Percentiles rank a stretch among this genome's conserved stretches.
Conservation (phyloP, 2,888 invertebrate species). For the Ariolimax columbianus region DNA sequence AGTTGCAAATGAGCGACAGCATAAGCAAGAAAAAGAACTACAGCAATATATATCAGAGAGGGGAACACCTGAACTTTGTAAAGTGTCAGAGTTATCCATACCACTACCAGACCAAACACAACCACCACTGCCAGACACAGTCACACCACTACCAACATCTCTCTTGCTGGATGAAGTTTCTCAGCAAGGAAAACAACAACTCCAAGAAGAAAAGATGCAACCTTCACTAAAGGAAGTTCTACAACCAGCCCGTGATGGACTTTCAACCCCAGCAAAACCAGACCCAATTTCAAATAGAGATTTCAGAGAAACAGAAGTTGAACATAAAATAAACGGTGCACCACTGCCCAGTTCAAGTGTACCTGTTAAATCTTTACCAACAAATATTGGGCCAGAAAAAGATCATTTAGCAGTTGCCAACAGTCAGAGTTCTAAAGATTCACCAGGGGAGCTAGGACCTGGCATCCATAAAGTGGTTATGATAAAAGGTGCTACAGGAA, state of each 20-base stretch:
- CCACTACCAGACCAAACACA: neutral
- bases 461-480: constrained; percentile 79
- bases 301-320: neutral
- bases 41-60: neutral
- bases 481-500: constrained; percentile 88
- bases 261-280: neutral
- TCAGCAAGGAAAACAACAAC: neutral
- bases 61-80: neutral
- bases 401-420: neutral
- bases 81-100: neutral
- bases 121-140: neutral
- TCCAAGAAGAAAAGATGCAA: neutral
- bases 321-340: neutral
- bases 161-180: neutral
- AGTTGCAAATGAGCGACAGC: neutral
- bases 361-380: neutral
- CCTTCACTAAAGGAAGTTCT: neutral
- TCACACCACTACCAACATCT: neutral
- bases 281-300: neutral
- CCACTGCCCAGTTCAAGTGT: constrained; percentile 28
- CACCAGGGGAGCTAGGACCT: constrained; percentile 3
- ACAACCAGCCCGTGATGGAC: neutral
- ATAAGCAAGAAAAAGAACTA: neutral
- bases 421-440: neutral
- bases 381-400: neutral